phyloP scores from a whole-genome alignment of 1,140 invertebrate genomes.

The Chironomus tepperi region DNA sequence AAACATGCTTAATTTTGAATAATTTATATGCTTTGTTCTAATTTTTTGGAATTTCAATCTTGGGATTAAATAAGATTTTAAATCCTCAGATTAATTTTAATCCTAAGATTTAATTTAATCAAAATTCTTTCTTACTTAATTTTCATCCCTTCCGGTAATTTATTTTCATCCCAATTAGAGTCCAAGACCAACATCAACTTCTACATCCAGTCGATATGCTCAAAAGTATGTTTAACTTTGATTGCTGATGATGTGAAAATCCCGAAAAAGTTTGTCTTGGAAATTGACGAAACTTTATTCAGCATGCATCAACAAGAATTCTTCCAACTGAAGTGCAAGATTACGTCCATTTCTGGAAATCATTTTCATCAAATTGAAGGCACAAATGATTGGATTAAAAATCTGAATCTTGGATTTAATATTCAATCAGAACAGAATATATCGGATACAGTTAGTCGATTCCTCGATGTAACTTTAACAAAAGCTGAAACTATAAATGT shows the following conservation, averaged over 20 bases:
- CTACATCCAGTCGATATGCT: not conserved
- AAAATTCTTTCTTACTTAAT: not conserved
- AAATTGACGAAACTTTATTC: constrained; percentile 14
- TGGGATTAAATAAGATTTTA: no score
- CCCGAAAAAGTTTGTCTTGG: not conserved
- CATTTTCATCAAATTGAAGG: not conserved
- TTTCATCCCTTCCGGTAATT: not conserved
- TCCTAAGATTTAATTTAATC: no score
- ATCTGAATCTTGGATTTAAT: not conserved
- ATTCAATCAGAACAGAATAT: not conserved
- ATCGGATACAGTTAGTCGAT: not conserved
- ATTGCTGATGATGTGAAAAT: not conserved
- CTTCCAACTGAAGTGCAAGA: not conserved
- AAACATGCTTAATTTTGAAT: no score
- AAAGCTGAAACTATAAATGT: constrained; percentile 16
- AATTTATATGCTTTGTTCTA: no score
- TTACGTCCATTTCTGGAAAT: not conserved
- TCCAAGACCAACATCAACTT: not conserved
- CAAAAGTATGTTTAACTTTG: not conserved
- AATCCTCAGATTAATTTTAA: no score
- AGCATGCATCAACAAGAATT: constrained; percentile 12
- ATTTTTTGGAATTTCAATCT: no score
- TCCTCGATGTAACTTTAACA: not conserved
- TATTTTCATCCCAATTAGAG: not conserved
- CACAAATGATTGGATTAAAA: not conserved